Conservation (phyloP, 2,797 vertebrate species). For the Rhincodon typus region DNA sequence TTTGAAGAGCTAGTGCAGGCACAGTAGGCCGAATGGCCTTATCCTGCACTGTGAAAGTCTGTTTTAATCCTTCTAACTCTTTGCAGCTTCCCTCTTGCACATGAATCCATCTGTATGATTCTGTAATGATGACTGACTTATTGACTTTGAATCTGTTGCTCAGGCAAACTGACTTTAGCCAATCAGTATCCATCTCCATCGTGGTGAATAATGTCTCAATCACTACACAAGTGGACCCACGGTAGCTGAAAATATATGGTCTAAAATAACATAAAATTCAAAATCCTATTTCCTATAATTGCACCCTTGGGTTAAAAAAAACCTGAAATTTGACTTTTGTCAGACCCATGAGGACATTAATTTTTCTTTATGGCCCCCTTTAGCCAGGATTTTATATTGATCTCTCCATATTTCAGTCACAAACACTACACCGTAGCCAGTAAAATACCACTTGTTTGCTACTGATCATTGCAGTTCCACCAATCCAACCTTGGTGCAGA, state of each 20-base stretch:
- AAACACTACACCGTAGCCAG: neutral
- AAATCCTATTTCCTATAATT: conserved; percentile 21
- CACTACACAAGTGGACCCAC: neutral
- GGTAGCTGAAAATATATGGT: neutral
- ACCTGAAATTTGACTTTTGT: neutral
- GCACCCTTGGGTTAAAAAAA: neutral
- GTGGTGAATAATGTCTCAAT: conserved; percentile 9
- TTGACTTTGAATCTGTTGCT: neutral
- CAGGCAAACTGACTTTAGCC: neutral
- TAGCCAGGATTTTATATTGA: neutral
- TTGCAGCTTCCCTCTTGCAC: neutral
- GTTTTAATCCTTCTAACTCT: neutral
- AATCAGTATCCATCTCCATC: neutral
- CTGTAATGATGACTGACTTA: neutral
- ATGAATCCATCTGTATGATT: neutral
- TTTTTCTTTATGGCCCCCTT: neutral
- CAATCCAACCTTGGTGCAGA: neutral
- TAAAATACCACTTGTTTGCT: neutral
- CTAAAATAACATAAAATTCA: conserved; percentile 14
- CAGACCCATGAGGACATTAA: neutral
- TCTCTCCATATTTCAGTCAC: conserved; percentile 17
- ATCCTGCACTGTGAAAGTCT: neutral
- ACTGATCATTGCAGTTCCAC: neutral
- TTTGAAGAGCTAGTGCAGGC: too few relatives aligned
- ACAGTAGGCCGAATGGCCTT: too few relatives aligned